A percentile compares a stretch with the other conserved stretches of the same genome.
Conservation (phyloP, 2,113 vertebrate species). For the Heterotis niloticus region DNA sequence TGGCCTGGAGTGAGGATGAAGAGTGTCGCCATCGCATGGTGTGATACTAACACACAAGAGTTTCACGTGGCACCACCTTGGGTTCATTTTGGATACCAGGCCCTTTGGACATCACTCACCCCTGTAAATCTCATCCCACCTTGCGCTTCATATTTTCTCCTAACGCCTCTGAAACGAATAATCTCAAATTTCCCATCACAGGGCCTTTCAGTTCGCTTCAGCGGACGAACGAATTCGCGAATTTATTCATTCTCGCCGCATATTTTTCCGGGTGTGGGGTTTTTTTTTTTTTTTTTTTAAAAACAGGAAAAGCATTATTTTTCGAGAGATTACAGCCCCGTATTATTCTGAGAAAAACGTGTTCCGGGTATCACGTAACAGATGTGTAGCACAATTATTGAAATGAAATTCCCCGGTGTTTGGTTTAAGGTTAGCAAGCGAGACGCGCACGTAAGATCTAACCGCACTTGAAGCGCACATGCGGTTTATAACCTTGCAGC, state of each 20-base stretch:
- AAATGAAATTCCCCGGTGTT: not conserved
- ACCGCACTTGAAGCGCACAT: conserved; percentile 31
- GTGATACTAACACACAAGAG: conserved; percentile 57
- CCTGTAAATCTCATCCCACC: not conserved
- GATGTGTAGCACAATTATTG: not conserved
- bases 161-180: not conserved
- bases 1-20: conserved; percentile 42
- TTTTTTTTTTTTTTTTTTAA: too few species aligned
- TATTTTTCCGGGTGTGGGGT: not conserved
- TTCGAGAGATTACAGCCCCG: not conserved
- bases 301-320: not conserved
- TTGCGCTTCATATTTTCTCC: not conserved
- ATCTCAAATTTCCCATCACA: not conserved
- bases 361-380: not conserved
- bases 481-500: conserved; percentile 45
- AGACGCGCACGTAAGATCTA: conserved; percentile 21
- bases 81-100: not conserved
- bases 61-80: not conserved
- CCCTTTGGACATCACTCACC: not conserved
- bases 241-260: not conserved
- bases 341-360: not conserved
- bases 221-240: not conserved
- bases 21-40: conserved; percentile 60
- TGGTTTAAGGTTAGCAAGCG: not conserved
- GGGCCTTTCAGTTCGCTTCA: conserved; percentile 1